Evolutionary conservation across 1,140 invertebrate genomes (phyloP), one percentile per base, ranked within the genome.

Genomic region (Pseudoatta argentina): DNA sequence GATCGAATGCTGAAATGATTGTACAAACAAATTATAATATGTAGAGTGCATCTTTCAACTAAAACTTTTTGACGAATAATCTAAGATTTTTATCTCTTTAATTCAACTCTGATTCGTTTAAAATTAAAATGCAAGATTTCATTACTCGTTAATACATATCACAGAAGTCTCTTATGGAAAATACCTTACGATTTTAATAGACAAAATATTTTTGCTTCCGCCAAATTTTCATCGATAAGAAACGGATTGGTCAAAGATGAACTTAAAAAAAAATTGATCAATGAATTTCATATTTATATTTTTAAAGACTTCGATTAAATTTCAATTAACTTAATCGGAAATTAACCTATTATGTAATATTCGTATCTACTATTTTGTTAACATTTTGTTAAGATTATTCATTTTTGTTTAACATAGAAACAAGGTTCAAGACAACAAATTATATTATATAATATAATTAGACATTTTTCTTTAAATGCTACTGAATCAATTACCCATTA

Each of bases 71-170:
- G 8, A 55, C 7, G 8, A 67, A 67, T 44, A 44, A 10, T 24
- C 30, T 59, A 1, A 16, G n/a, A 8, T 27, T 18, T 27, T 34
- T 18, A 39, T 24, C 4, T n/a, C 24, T 57, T 57, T 14, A 6
- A 34, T 21, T 18, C 7, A 21, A 21, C 30, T 10, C 5, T 18
- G n/a, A 24, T 24, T 69, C 30, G 2, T 3, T 53, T 12, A 21
- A 69, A 69, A 81, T 75, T 44, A 18, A 44, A 81, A 67, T 21
- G 14, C 30, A 78, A 44, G 0, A 79, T 67, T 53, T 61, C 61
- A 3, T 30, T 53, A n/a, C 27, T 39, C 21, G 10, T 63, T 27
- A 76, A 39, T 10, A 10, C 8, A 10, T 44, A 61, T 61, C 10
- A 24, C 2, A 21, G 2, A 73, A 34, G 5, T 39, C 5, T n/a